A percentile compares a stretch with the other conserved stretches of the same genome.
These are phyloP conservation scores for Sarcophaga subvicina DNA, from an alignment of 2,888 invertebrate genomes.

Conservation along the genomic window DNA sequence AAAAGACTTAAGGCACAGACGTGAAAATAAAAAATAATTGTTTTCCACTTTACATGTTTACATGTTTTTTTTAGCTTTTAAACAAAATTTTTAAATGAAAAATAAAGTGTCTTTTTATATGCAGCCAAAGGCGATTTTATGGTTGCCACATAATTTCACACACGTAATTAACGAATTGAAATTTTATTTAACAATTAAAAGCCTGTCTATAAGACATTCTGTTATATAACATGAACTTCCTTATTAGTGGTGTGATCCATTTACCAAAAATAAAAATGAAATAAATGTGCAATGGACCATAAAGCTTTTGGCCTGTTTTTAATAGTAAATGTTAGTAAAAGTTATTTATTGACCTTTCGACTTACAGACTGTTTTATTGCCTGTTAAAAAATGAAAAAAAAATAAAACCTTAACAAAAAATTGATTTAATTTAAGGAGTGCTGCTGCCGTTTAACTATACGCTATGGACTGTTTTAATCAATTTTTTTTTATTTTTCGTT, in stretches of 20 bases:
- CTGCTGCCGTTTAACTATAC: background rate
- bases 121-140: too few relatives aligned
- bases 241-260: background rate
- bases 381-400: background rate
- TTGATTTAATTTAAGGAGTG: slow-evolving; percentile 10
- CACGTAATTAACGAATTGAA: background rate
- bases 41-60: too few relatives aligned
- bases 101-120: too few relatives aligned
- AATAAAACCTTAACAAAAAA: background rate
- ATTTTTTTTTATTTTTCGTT: background rate
- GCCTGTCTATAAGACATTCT: background rate
- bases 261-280: background rate
- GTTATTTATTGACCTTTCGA: slow-evolving; percentile 56
- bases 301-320: slow-evolving; percentile 19
- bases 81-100: too few relatives aligned
- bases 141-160: background rate
- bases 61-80: too few relatives aligned
- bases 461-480: background rate
- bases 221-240: slow-evolving; percentile 1
- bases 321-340: slow-evolving; percentile 57
- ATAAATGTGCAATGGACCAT: background rate
- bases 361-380: background rate
- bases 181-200: background rate
- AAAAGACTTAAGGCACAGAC: too few relatives aligned
- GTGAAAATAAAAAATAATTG: too few relatives aligned